A percentile compares a stretch with the other conserved stretches of the same genome.
These are phyloP conservation scores for Euura lappo DNA, from an alignment of 1,140 invertebrate genomes.

Conservation along the genomic window DNA sequence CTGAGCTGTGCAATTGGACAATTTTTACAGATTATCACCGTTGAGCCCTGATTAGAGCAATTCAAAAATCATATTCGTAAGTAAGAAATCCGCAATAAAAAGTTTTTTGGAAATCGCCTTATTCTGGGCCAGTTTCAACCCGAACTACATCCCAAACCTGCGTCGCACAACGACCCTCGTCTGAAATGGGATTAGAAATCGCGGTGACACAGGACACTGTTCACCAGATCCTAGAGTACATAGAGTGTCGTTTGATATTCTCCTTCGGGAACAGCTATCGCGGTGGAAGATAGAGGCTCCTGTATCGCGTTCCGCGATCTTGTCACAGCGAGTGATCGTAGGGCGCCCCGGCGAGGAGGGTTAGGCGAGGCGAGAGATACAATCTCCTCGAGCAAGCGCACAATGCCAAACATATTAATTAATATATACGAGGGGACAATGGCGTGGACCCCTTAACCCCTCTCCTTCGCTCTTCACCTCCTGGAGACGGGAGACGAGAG, in stretches of 20 bases:
- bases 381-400: constrained; percentile 33
- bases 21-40: no score
- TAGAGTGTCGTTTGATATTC: no score
- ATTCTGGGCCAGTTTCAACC: no score
- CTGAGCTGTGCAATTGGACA: no score
- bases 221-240: no score
- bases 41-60: no score
- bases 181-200: constrained; percentile 23
- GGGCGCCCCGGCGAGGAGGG: constrained; percentile 24
- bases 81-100: no score
- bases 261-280: no score
- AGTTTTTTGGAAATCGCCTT: no score
- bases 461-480: neutral
- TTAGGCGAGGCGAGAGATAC: constrained; percentile 32
- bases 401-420: constrained; percentile 45
- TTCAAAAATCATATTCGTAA: no score
- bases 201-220: constrained; percentile 36
- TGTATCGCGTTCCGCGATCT: constrained; percentile 32
- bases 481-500: neutral
- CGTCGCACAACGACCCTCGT: constrained; percentile 23
- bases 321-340: constrained; percentile 32
- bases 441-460: neutral
- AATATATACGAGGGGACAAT: constrained; percentile 33
- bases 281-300: no score
- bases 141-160: no score